Base-by-base conservation (phyloP, 2,888 invertebrate species). In the Poecilobothrus nobilitatus region DNA sequence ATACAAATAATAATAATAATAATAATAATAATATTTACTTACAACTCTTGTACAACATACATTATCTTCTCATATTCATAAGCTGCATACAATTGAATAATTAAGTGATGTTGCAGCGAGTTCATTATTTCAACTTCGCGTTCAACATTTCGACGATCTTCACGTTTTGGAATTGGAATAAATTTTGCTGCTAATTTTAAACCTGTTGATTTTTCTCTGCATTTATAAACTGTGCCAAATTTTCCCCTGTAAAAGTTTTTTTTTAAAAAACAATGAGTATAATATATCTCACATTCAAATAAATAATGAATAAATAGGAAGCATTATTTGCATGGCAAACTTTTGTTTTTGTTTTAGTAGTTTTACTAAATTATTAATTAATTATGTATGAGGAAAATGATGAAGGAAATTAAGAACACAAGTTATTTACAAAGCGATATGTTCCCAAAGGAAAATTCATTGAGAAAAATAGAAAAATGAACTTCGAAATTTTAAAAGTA, bases 21-120 rank as follows among this genome's bases (percentile, higher is more conserved):
- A n/a, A n/a, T n/a, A n/a, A n/a, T n/a, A n/a, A n/a, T n/a, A n/a
- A n/a, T n/a, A n/a, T 71, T 66, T 75, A 72, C 95, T 91, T 85
- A 99, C 99, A 99, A 86, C 87, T 99, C 99, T 73, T 98, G 87
- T 73, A 99, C 91, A 76, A 99, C 94, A 83, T 96, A 95, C 90
- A 98, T 96, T 78, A 93, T 91, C 83, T 92, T 92, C 75, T 91
- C 90, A 83, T 90, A 91, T 82, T 97, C 97, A 82, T 95, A 97
- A 15, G 97, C 96, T 78, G 98, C 99, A 82, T 97, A 99, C 65
- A 99, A 87, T 82, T 98, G 98, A 76, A 98, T 94, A 67, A 99
- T 89, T 72, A 97, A 84, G 41, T 96, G 96, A 84, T 99, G 98
- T 76, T 96, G 92, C 69, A 99, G 86, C 73, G 89, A 85, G 78